Evolutionary conservation across 1,140 invertebrate species (phyloP), one percentile per base, ranked within the genome.

Genomic region (Paramacrobiotus metropolitanus): DNA sequence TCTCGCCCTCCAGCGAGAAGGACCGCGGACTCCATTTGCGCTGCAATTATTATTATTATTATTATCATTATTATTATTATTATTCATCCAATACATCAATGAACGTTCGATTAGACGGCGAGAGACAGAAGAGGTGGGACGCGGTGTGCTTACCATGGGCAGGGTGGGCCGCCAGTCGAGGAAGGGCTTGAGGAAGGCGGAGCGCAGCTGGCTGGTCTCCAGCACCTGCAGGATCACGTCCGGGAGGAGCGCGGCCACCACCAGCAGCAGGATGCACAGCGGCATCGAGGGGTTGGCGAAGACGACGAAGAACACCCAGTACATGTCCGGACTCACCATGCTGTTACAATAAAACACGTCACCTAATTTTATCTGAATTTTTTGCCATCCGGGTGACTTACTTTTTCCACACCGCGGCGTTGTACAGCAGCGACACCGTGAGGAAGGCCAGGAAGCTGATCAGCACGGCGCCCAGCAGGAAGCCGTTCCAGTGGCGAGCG

Each of bases 401-500:
- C 20, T 20, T 30, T 9, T 30, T 55, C 20, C 21, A 1, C 4
- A 45, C 29, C 29, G 82, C 63, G 15, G 75, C 67, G 18, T 80
- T 80, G 69, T 83, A 83, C 2, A 77, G 44, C 4, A 78, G 66
- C 15, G 79, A 77, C 48, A 79, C 72, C n/a, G 67, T 59, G 1
- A 82, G 68, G 66, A 82, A 83, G 9, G 72, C 66, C 1, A 82
- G 29, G 65, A 82, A 71, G 0, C 83, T 82, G 21, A 80, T 65
- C 2, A 79, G 15, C 1, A 81, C 68, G 24, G 78, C 76, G 0
- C 72, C 61, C 15, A 82, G 70, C 64, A 82, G 80, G 30, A 78
- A 71, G 59, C 74, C 64, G 1, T 78, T 82, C 66, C 82, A 79
- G 69, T 81, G 83, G 59, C 76, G 77, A 30, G 81, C 79, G 63